A percentile compares a stretch with the other conserved stretches of the same genome.
phyloP scores from a whole-genome alignment of 1,140 invertebrate genomes.

The Dysdera silvatica region DNA sequence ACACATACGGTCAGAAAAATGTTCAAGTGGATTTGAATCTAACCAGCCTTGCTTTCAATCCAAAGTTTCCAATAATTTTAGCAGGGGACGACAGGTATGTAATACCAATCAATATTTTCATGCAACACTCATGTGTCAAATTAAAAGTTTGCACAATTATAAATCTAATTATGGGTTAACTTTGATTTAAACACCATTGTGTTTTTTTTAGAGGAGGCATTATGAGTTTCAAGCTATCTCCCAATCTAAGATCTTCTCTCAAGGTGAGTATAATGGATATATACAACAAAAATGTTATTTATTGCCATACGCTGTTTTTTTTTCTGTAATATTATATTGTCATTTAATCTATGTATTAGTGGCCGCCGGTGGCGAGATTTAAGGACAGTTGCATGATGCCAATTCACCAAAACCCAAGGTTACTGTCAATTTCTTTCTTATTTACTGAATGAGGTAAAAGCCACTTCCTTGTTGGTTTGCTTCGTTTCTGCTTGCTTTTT shows the following conservation, averaged over 20 bases:
- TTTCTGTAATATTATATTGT: not conserved
- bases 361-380: no score
- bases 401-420: no score
- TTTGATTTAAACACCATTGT: no score
- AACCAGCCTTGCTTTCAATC: slow-evolving; percentile 13
- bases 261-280: slow-evolving; percentile 16
- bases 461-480: no score
- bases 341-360: no score
- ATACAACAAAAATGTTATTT: not conserved
- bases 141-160: not conserved
- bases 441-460: no score
- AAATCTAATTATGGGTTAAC: not conserved
- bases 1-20: slow-evolving; percentile 8
- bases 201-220: slow-evolving; percentile 7
- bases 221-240: slow-evolving; percentile 19
- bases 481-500: no score
- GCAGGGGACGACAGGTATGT: slow-evolving; percentile 14
- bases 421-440: no score
- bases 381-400: no score
- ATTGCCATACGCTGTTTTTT: not conserved
- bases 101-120: not conserved
- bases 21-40: no score
- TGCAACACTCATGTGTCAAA: not conserved
- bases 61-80: slow-evolving; percentile 9
- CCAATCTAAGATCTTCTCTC: slow-evolving; percentile 14